Percentiles rank a stretch among this genome's conserved stretches.
phyloP scores from a whole-genome alignment of 1,140 invertebrate species.

The Ceratitis capitata region DNA sequence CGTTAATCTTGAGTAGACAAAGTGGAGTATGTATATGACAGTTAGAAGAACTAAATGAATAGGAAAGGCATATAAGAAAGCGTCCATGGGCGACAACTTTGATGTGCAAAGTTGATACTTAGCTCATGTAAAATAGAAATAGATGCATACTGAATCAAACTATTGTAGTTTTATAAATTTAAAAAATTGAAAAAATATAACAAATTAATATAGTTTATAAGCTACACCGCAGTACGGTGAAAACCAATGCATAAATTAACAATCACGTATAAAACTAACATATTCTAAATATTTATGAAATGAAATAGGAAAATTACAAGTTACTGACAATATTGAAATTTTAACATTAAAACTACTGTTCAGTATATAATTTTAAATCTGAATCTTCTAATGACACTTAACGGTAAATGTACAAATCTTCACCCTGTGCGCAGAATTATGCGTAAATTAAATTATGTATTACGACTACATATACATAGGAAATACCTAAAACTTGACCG shows the following conservation, averaged over 20 bases:
- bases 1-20: background rate
- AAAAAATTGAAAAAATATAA: background rate
- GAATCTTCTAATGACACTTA: background rate
- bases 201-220: background rate
- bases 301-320: conserved; percentile 6
- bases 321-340: background rate
- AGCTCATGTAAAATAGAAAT: background rate
- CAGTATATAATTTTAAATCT: background rate
- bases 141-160: background rate
- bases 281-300: background rate
- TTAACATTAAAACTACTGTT: background rate
- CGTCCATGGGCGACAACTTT: background rate
- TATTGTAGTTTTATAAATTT: background rate
- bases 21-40: background rate
- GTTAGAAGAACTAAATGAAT: background rate
- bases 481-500: background rate
- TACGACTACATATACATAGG: background rate
- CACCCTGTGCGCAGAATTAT: background rate
- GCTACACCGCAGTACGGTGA: background rate
- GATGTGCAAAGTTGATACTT: background rate
- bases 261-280: background rate
- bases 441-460: background rate
- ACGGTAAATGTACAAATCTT: background rate
- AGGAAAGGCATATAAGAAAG: background rate
- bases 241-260: background rate